Base-by-base conservation (phyloP, 2,797 vertebrate species). In the Tiaroga cobitis region DNA sequence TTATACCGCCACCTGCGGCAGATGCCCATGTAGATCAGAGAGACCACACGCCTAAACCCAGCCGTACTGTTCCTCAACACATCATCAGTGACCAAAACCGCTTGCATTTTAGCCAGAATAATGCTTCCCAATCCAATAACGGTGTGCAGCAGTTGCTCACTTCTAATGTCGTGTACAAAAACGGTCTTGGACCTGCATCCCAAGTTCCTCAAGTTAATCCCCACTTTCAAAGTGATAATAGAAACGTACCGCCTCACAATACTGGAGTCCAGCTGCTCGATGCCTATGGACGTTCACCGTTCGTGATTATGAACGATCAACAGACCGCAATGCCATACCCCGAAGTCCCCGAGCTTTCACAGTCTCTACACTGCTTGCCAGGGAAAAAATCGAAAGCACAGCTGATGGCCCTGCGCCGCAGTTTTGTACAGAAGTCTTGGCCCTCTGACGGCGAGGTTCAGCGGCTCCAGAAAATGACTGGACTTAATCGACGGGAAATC, bases 381-480 rank as follows among this genome's bases (percentile, higher is more conserved):
- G 84, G 87, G 4, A 90, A 90, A 72, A 92, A 91, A 77, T 87
- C 90, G 0, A 90, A 88, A 85, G 90, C 90, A 61, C 91, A 89
- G 79, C 89, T 92, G 49, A 76, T 90, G 89, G 88, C 89, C 3
- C 68, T 89, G 26, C 56, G 76, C 59, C 88, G 87, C 43, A 89
- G 89, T 85, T 86, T 90, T 34, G 74, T 89, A 37, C 80, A 87
- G 3, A 82, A 85, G 21, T 82, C 87, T 49, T 91, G 87, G 89
- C 91, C 88, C 0, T 82, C 87, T 2, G 86, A 90, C 32, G 68
- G 69, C 0, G 92, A 92, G 80, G 86, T 90, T 3, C 84, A 88
- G 34, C 80, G 89, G 4, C 84, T 93, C 49, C 90, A 89, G 85
- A 83, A 65, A 21, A 82, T 82, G 34, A 92, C 92, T 0, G 88